Conservation (phyloP, 2,113 vertebrate genomes). For the Odocoileus virginianus region DNA sequence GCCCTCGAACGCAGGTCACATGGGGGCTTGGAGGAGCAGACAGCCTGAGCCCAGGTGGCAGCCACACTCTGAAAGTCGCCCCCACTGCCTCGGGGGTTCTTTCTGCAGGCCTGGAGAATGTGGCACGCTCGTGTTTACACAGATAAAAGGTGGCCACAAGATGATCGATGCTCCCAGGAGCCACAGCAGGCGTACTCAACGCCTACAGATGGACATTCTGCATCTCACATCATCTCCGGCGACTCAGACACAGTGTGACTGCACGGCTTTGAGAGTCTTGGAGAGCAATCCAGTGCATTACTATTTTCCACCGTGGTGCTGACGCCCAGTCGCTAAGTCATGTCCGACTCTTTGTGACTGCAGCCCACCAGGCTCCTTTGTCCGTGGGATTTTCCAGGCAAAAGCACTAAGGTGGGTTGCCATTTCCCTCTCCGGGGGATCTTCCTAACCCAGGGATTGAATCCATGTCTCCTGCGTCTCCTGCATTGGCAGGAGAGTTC, state of each 20-base stretch:
- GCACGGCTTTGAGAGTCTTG: neutral
- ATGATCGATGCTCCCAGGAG: neutral
- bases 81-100: rapidly evolving
- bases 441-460: neutral
- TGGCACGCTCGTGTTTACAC: neutral
- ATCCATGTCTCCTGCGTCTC: neutral
- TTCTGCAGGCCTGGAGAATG: neutral
- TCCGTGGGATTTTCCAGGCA: neutral
- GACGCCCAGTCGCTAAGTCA: neutral
- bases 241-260: neutral
- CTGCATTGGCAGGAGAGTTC: neutral
- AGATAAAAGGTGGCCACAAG: neutral
- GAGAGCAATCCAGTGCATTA: neutral
- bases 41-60: neutral
- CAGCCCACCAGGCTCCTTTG: neutral
- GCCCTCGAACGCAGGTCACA: rapidly evolving
- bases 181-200: rapidly evolving
- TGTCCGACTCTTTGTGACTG: neutral
- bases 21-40: neutral
- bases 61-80: neutral
- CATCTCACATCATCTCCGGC: rapidly evolving
- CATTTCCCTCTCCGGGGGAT: neutral
- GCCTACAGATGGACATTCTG: rapidly evolving
- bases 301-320: neutral
- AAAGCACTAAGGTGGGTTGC: neutral